These are phyloP conservation scores for Serranus cabrilla DNA, from an alignment of 2,797 vertebrate genomes.

Conservation along the genomic window DNA sequence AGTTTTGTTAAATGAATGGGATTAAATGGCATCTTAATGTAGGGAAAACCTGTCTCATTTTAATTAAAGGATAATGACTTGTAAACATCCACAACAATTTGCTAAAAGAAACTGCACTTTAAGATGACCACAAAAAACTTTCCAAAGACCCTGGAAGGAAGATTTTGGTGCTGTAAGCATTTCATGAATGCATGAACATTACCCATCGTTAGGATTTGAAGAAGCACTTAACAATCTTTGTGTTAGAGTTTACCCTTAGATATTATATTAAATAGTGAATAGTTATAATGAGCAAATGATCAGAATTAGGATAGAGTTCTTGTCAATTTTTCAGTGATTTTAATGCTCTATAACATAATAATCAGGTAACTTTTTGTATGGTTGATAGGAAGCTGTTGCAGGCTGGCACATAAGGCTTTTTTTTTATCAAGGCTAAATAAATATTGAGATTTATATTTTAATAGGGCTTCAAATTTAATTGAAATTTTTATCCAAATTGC, in stretches of 20 bases:
- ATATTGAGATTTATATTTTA: neutral
- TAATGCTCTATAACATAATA: neutral
- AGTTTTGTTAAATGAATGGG: slow-evolving; percentile 10
- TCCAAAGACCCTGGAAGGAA: neutral
- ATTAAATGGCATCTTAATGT: slow-evolving; percentile 8
- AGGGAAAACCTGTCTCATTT: neutral
- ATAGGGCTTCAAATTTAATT: neutral
- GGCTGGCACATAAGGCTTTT: too few relatives aligned
- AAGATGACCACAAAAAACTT: neutral
- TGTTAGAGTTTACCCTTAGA: neutral
- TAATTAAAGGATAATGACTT: neutral
- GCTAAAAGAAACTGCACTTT: neutral
- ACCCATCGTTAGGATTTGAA: neutral
- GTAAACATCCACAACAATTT: slow-evolving; percentile 1
- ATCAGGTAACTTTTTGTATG: neutral
- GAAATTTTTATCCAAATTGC: too few relatives aligned
- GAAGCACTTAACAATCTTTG: neutral
- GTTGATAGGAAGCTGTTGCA: neutral
- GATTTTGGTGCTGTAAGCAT: neutral
- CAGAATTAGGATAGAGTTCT: neutral
- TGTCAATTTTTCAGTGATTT: neutral
- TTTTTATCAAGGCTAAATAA: neutral
- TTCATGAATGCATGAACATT: neutral
- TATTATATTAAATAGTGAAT: too few relatives aligned
- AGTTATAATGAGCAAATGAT: neutral